Percentiles rank a stretch among this genome's conserved stretches.
Conservation (phyloP, 2,888 invertebrate genomes). For the Drosophila tanythrix region DNA sequence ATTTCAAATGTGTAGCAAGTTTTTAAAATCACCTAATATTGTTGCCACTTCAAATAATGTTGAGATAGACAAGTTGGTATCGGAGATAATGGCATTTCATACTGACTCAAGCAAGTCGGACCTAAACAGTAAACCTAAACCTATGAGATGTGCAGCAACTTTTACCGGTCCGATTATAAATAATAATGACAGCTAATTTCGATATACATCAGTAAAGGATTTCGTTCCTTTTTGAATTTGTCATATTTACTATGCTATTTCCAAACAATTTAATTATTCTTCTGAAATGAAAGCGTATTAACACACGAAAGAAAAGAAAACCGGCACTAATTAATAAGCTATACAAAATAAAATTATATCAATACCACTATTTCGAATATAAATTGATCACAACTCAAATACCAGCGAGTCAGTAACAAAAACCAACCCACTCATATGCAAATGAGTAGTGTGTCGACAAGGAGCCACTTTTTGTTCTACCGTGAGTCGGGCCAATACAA, state of each 20-base stretch:
- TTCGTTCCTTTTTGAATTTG: not conserved
- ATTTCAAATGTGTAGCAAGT: slow-evolving; percentile 39
- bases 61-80: slow-evolving; percentile 32
- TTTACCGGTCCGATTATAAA: slow-evolving; percentile 13
- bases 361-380: slow-evolving; percentile 65
- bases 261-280: not conserved
- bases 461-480: slow-evolving; percentile 6
- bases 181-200: not conserved
- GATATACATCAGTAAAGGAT: not conserved
- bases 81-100: slow-evolving; percentile 29
- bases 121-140: not conserved
- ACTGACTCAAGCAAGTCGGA: not conserved
- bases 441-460: slow-evolving; percentile 31
- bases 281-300: not conserved
- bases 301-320: not conserved
- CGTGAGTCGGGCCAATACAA: not conserved
- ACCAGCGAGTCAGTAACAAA: slow-evolving; percentile 49
- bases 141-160: slow-evolving; percentile 41
- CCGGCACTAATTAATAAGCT: not conserved
- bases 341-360: slow-evolving; percentile 32
- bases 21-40: not conserved
- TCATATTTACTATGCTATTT: not conserved
- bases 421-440: slow-evolving; percentile 46
- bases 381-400: slow-evolving; percentile 62
- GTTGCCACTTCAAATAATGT: not conserved